Evolutionary conservation across 2,888 invertebrate species (phyloP).

Genomic region (Chymomyza caudatula): DNA sequence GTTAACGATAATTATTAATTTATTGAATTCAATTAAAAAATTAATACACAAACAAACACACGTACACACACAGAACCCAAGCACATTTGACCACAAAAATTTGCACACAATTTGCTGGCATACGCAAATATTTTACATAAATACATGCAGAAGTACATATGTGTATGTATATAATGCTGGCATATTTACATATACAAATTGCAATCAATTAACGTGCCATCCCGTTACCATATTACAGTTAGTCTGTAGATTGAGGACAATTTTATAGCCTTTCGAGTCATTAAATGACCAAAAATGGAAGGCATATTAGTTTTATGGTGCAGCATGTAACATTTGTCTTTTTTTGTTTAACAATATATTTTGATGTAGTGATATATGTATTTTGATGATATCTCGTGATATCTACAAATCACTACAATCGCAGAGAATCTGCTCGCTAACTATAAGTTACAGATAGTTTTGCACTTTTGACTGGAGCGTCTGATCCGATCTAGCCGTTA

Average conservation of each 20-base stretch:
- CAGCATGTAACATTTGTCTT: not conserved
- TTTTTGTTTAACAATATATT: too few relatives aligned
- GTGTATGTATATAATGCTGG: slow-evolving; percentile 16
- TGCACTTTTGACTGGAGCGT: too few relatives aligned
- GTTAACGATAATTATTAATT: slow-evolving; percentile 48
- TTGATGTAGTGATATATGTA: too few relatives aligned
- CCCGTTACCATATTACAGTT: not conserved
- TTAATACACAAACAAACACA: slow-evolving; percentile 1
- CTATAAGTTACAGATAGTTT: too few relatives aligned
- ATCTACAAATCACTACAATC: too few relatives aligned
- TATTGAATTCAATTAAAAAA: slow-evolving; percentile 35
- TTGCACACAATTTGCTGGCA: slow-evolving; percentile 36
- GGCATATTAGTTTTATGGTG: not conserved
- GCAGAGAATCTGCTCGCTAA: too few relatives aligned
- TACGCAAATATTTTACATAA: slow-evolving; percentile 17
- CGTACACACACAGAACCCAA: slow-evolving; percentile 15
- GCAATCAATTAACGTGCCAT: slow-evolving; percentile 76
- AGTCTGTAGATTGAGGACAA: not conserved
- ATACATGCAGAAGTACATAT: slow-evolving; percentile 8
- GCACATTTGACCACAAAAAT: slow-evolving; percentile 48
- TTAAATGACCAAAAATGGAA: not conserved
- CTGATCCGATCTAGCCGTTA: too few relatives aligned
- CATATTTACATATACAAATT: slow-evolving; percentile 76
- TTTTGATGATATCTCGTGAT: too few relatives aligned
- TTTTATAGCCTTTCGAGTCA: not conserved